Base-by-base conservation (phyloP, 1,140 invertebrate genomes). In the Diorhabda carinulata region DNA sequence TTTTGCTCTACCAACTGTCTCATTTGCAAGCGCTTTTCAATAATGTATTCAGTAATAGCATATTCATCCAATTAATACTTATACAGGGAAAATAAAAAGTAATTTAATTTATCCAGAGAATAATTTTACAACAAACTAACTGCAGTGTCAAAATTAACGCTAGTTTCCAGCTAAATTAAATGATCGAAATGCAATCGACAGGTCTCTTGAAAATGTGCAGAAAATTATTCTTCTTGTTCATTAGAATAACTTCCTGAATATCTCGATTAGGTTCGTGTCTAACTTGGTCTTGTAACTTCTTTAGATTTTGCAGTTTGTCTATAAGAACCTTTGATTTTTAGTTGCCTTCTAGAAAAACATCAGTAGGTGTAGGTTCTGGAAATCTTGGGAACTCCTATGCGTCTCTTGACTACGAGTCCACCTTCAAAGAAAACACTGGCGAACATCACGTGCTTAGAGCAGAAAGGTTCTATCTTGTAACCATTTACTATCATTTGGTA, bases 61-160 rank as follows among this genome's bases (percentile, higher is more conserved):
- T 1, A 25, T 25, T 25, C 25, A 25, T 25, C 2, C 57, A n/a
- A 10, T 2, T n/a, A 59, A 10, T 59, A 10, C 9, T 59, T 59
- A 59, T 59, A 59, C 5, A 40, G 57, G 9, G 10, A n/a, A 40
- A 10, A 10, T 59, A 59, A 10, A 59, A 59, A 59, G n/a, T 59
- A 59, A 59, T 59, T 59, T 59, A 59, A 59, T 59, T 10, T 8
- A 59, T 5, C 5, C 5, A 40, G 57, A 10, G 57, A 59, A 59
- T 40, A 10, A 59, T n/a, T n/a, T 56, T 59, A 10, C 10, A 59
- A 40, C 10, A 59, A 59, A 52, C 45, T 6, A 6, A 52, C 45
- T 9, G 45, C 45, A 52, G 8, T 52, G 8, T 52, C 8, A 52
- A 52, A 52, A 52, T 52, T 52, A 52, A 9, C 8, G 8, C 45